A percentile compares a stretch with the other conserved stretches of the same genome.
Evolutionary conservation across 2,113 vertebrate genomes (phyloP).

Genomic region (Corythornis cristatus): DNA sequence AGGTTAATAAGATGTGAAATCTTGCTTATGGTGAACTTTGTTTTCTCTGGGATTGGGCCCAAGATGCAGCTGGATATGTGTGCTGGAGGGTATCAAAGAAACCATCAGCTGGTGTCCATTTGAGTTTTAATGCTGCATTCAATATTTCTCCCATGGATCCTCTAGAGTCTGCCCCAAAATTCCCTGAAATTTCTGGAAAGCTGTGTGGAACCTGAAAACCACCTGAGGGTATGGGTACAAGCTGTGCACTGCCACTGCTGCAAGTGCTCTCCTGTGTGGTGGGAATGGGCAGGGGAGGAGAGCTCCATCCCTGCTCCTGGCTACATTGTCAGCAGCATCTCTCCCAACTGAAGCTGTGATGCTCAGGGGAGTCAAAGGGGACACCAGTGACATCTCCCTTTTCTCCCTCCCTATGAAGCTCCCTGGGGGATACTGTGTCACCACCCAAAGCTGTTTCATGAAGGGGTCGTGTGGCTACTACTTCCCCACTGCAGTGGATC

Average conservation of each 20-base stretch:
- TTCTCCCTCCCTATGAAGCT: fast-evolving
- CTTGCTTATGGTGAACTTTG: background rate
- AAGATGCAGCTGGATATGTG: background rate
- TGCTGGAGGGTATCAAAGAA: background rate
- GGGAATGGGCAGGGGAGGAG: background rate
- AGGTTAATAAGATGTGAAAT: background rate
- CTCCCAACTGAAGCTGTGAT: background rate
- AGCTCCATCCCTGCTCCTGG: background rate
- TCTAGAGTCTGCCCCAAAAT: background rate
- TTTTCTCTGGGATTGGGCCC: background rate
- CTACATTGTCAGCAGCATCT: background rate
- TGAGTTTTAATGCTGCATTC: background rate
- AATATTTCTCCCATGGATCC: background rate
- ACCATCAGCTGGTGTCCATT: background rate
- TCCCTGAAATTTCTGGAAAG: background rate
- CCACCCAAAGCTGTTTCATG: background rate
- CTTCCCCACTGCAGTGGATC: background rate
- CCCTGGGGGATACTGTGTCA: background rate
- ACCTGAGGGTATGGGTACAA: background rate
- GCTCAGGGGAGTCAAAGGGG: background rate
- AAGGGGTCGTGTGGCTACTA: background rate
- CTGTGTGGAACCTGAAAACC: background rate
- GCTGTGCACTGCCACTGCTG: background rate
- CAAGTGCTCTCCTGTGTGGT: background rate
- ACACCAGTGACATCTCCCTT: background rate